A percentile compares a stretch with the other conserved stretches of the same genome.
These are phyloP conservation scores for Strix uralensis DNA, from an alignment of 2,113 vertebrate species.

Conservation along the genomic window DNA sequence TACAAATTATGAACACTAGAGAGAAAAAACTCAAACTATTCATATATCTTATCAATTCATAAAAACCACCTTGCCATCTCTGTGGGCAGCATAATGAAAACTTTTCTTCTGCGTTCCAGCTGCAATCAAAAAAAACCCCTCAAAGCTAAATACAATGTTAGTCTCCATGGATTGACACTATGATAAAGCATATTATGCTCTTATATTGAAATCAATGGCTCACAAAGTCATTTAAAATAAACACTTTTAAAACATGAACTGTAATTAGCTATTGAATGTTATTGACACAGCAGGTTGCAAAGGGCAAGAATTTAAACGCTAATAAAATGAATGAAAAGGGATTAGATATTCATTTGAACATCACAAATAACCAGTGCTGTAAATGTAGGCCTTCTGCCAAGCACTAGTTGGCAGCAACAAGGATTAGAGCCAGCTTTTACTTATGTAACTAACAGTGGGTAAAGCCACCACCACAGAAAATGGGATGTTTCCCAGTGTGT, in stretches of 20 bases:
- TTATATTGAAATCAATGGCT: background rate
- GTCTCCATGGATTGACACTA: background rate
- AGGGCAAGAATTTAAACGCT: background rate
- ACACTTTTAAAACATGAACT: background rate
- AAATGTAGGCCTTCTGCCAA: background rate
- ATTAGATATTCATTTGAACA: background rate
- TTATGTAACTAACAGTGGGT: background rate
- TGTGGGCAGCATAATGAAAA: background rate
- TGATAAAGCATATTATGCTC: background rate
- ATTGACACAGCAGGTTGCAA: background rate
- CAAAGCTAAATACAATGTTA: background rate
- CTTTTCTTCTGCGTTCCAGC: background rate
- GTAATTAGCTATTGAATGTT: background rate
- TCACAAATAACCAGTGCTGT: background rate
- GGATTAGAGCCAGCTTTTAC: background rate
- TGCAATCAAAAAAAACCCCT: background rate
- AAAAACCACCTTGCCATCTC: background rate
- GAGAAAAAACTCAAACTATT: background rate
- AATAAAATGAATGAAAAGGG: background rate
- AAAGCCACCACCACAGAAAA: background rate
- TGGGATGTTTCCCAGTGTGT: background rate
- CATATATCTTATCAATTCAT: background rate
- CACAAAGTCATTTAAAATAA: background rate
- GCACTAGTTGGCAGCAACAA: background rate
- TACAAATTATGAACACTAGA: background rate